phyloP scores from a whole-genome alignment of 2,113 vertebrate genomes.

The Lynx canadensis region DNA sequence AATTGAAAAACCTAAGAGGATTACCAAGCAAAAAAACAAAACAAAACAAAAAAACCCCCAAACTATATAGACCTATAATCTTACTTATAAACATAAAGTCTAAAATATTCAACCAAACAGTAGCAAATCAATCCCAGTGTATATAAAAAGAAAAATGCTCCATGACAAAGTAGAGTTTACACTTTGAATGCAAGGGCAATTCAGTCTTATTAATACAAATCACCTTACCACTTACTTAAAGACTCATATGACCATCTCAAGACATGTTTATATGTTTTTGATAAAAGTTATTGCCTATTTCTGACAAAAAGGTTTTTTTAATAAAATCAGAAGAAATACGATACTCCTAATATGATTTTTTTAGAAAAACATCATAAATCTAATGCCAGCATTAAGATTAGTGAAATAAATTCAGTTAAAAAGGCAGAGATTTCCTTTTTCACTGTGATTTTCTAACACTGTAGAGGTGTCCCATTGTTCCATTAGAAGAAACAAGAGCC shows the following conservation, averaged over 20 bases:
- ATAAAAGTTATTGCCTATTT: background rate
- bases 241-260: background rate
- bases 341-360: background rate
- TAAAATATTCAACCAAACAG: background rate
- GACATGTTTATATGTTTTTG: background rate
- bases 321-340: background rate
- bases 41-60: too few relatives aligned
- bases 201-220: background rate
- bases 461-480: background rate
- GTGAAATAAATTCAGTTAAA: background rate
- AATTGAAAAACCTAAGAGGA: background rate
- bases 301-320: background rate
- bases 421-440: background rate
- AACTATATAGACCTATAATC: background rate
- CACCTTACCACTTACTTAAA: background rate
- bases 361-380: background rate
- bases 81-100: background rate
- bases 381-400: background rate
- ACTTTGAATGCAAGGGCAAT: background rate
- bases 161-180: background rate
- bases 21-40: conserved; percentile 4
- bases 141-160: background rate
- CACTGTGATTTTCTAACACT: background rate
- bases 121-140: background rate
- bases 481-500: background rate